Base-by-base conservation (phyloP, 2,888 invertebrate genomes). In the Eledone cirrhosa region DNA sequence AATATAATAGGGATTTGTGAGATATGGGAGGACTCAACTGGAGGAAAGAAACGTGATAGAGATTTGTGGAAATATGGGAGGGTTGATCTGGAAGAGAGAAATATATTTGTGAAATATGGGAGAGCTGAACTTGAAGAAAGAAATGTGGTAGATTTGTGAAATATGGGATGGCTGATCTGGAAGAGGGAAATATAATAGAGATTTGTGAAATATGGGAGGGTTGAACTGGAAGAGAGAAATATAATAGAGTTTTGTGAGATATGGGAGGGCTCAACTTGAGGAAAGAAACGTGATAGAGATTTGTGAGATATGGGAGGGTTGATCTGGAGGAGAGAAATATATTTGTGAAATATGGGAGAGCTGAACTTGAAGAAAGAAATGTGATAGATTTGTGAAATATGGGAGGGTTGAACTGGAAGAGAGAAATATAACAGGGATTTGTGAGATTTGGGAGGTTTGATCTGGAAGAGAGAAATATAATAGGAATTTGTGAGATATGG, bases 121-220 rank as follows among this genome's bases (percentile, higher is more conserved):
- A 33, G 13, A 19, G 41, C 19, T 33, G 16, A 31, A 19, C 16
- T 75, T 16, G 13, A 33, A 14, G 11, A 19, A 75, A 75, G 19
- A 19, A 75, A 31, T 75, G n/a, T n/a, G n/a, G n/a, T n/a, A n/a
- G n/a, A n/a, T n/a, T n/a, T n/a, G n/a, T n/a, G n/a, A n/a, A n/a
- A n/a, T n/a, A n/a, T n/a, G n/a, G n/a, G 91, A 0, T 93, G 93
- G 81, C 91, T 91, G 19, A 93, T 91, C 93, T 93, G 87, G 2
- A 88, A 87, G 80, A 81, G 31, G 22, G 31, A 67, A 13, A 0
- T 22, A 65, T 4, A 24, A 65, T 7, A 7, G 13, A 65, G n/a
- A n/a, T n/a, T n/a, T n/a, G n/a, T n/a, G n/a, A n/a, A n/a, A n/a
- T n/a, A n/a, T n/a, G n/a, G n/a, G 91, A 0, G 93, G 93, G 81